Conservation (phyloP, 2,113 vertebrate genomes). For the Leptosomus discolor region DNA sequence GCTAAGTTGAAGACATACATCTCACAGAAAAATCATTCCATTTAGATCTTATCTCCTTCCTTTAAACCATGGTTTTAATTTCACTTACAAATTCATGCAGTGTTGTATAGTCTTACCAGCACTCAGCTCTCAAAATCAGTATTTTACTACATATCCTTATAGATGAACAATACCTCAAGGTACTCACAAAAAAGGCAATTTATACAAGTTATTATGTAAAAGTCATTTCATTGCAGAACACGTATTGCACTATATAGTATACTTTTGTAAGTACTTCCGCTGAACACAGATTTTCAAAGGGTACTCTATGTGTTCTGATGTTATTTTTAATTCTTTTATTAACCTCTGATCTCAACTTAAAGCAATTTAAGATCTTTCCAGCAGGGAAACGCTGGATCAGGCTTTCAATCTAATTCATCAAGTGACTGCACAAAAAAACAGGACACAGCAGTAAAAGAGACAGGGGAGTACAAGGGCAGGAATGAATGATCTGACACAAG, state of each 20-base stretch:
- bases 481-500: not conserved
- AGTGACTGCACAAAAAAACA: not conserved
- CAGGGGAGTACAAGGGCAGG: not conserved
- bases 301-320: not conserved
- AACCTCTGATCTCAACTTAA: not conserved
- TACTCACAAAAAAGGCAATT: not conserved
- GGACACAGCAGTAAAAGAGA: not conserved
- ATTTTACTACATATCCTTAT: not conserved
- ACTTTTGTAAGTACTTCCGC: not conserved
- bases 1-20: not conserved
- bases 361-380: not conserved
- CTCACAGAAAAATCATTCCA: not conserved
- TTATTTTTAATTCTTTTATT: conserved; percentile 18
- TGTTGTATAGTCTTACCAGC: not conserved
- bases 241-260: not conserved
- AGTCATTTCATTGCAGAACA: not conserved
- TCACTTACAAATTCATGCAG: not conserved
- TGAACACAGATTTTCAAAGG: not conserved
- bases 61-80: not conserved
- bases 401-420: not conserved
- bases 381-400: not conserved
- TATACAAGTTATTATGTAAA: not conserved
- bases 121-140: not conserved
- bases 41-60: not conserved
- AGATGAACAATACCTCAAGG: not conserved